These are phyloP conservation scores for Doryteuthis pealeii DNA, from an alignment of 1,140 invertebrate species.

Conservation along the genomic window DNA sequence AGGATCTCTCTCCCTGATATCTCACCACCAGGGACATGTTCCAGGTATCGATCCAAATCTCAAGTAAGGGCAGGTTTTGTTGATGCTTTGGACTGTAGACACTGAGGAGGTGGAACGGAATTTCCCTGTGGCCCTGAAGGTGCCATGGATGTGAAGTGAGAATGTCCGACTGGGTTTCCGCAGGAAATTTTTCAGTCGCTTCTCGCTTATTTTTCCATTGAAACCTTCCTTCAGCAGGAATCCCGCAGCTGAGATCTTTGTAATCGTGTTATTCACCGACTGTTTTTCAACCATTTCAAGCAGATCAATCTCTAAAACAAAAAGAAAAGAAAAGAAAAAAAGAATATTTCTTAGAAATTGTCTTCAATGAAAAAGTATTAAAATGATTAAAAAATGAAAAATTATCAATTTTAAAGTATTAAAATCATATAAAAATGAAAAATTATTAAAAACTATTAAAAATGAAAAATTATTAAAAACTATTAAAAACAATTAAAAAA, in stretches of 20 bases:
- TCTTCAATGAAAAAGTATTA: too few relatives aligned
- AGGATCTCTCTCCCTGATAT: slow-evolving; percentile 36
- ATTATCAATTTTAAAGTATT: too few relatives aligned
- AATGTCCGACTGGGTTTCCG: slow-evolving; percentile 20
- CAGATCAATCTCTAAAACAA: slow-evolving; percentile 25
- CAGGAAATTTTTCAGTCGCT: slow-evolving; percentile 17
- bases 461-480: too few relatives aligned
- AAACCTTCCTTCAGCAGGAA: slow-evolving; percentile 12
- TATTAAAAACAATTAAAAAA: too few relatives aligned
- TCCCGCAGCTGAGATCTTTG: background rate
- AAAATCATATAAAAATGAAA: too few relatives aligned
- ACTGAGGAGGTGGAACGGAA: too few relatives aligned
- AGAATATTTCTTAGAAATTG: too few relatives aligned
- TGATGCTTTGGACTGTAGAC: slow-evolving; percentile 9
- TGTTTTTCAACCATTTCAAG: slow-evolving; percentile 7
- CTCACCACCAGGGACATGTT: slow-evolving; percentile 29
- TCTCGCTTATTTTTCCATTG: slow-evolving; percentile 2
- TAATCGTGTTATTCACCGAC: background rate
- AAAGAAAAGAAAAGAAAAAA: background rate
- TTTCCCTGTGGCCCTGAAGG: too few relatives aligned
- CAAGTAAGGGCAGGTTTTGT: slow-evolving; percentile 27
- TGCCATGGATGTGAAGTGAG: background rate
- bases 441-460: too few relatives aligned
- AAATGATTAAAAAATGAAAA: too few relatives aligned
- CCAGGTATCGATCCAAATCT: slow-evolving; percentile 29